Evolutionary conservation across 2,888 invertebrate genomes (phyloP), one percentile per base, ranked within the genome.

Genomic region (Lepas anatifera): DNA sequence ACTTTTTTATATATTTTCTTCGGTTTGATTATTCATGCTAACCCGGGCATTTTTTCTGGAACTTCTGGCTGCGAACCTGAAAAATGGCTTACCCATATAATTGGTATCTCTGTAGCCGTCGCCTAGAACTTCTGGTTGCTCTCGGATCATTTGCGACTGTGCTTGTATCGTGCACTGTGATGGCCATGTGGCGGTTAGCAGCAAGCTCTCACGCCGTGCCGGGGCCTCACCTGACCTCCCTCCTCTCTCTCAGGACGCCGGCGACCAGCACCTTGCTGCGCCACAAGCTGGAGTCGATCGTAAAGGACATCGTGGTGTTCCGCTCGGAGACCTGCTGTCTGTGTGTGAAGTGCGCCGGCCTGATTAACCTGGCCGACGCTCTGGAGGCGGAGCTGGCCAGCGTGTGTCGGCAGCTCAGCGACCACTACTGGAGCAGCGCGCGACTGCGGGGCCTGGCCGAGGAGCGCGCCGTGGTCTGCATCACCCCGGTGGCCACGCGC

Each of bases 261-360:
- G 58, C 58, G 32, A 58, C 58, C 58, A 58, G 58, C 58, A 58
- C 58, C 2, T 25, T 58, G 32, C 58, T 58, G 35, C 58, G 58
- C 22, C 58, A 58, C 58, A 58, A 58, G 22, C 58, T 58, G 32
- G 58, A 58, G 58, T 8, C 58, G 32, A 58, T 58, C 58, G 58
- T 58, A 4, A 58, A 58, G 35, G 58, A 58, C 58, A 58, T 58
- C 32, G 58, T 58, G 35, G 58, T 58, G 18, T 58, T 58, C 58
- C 58, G 58, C 58, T 58, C 58, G 7, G 58, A 58, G 58, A 58
- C 58, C 4, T 58, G 58, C 58, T 58, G 58, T 22, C 35, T 58
- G 32, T 58, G 58, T 25, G 58, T 58, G 32, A 58, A 58, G 58
- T 58, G 58, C 35, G 58, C 58, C 35, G 58, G 58, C 58, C 58